Evolutionary conservation across 2,888 invertebrate species (phyloP).

Genomic region (Eupeodes luniger): DNA sequence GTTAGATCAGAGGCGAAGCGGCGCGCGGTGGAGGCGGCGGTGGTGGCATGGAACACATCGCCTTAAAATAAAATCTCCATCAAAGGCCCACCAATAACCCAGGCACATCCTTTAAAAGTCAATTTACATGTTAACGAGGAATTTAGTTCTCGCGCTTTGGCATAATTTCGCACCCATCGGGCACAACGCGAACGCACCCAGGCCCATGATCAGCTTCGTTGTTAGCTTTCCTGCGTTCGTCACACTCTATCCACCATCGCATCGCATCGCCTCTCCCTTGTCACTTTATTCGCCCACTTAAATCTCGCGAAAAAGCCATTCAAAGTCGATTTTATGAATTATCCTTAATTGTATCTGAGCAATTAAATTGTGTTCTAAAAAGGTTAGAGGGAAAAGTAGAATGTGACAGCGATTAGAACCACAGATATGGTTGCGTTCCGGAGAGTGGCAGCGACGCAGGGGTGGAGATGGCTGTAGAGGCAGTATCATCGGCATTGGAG

Average conservation of each 20-base stretch:
- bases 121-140: constrained; percentile 78
- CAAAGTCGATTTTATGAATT: constrained; percentile 76
- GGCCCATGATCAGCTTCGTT: background rate
- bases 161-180: constrained; percentile 72
- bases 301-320: constrained; percentile 72
- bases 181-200: constrained; percentile 42
- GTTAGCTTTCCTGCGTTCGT: background rate
- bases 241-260: background rate
- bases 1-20: background rate
- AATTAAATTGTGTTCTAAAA: constrained; percentile 73
- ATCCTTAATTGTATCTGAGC: constrained; percentile 76
- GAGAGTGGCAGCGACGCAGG: no score
- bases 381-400: constrained; percentile 60
- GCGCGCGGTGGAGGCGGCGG: background rate
- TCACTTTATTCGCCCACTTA: constrained; percentile 51
- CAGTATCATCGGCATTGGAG: background rate
- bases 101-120: constrained; percentile 76
- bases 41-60: no score
- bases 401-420: constrained; percentile 33
- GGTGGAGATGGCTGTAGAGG: background rate
- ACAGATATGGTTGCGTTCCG: constrained; percentile 2
- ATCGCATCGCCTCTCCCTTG: background rate
- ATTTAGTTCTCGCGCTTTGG: constrained; percentile 77
- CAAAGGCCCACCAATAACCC: constrained; percentile 64
- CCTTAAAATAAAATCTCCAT: constrained; percentile 51